Conservation (phyloP, 2,888 invertebrate species). For the Ypsolopha scabrella region DNA sequence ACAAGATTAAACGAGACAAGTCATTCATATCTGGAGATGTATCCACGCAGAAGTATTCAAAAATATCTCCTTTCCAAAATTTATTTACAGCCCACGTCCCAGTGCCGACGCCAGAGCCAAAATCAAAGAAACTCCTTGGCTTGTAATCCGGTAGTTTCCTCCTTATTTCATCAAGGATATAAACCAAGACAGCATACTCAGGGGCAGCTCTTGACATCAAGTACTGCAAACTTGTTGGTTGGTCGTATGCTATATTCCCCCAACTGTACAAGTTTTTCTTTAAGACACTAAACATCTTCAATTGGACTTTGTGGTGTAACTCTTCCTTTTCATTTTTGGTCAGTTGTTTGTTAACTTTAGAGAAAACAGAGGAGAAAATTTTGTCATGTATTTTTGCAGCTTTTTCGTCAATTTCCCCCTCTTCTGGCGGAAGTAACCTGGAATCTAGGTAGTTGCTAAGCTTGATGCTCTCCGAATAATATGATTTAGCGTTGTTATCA, state of each 20-base stretch:
- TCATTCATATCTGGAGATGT: slow-evolving; percentile 85
- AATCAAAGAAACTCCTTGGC: slow-evolving; percentile 87
- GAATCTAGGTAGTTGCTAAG: slow-evolving; percentile 72
- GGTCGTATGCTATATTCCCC: slow-evolving; percentile 79
- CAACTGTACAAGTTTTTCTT: slow-evolving; percentile 77
- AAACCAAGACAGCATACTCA: slow-evolving; percentile 80
- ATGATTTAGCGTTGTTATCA: slow-evolving; percentile 69
- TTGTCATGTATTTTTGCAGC: slow-evolving; percentile 43
- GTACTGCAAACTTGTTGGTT: slow-evolving; percentile 76
- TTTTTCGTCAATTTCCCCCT: slow-evolving; percentile 53
- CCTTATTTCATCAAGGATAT: slow-evolving; percentile 81
- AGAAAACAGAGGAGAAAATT: slow-evolving; percentile 36
- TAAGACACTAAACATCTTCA: slow-evolving; percentile 67
- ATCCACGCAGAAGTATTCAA: slow-evolving; percentile 90
- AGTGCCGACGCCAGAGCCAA: slow-evolving; percentile 92
- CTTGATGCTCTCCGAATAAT: slow-evolving; percentile 63
- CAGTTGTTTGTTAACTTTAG: slow-evolving; percentile 26
- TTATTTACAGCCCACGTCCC: slow-evolving; percentile 86
- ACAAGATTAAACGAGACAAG: slow-evolving; percentile 78
- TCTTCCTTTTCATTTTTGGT: slow-evolving; percentile 40
- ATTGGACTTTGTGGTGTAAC: slow-evolving; percentile 56
- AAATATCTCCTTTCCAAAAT: slow-evolving; percentile 78
- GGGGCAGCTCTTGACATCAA: slow-evolving; percentile 76
- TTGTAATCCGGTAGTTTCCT: slow-evolving; percentile 73
- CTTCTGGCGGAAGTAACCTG: slow-evolving; percentile 76